Evolutionary conservation across 2,888 invertebrate species (phyloP).

Genomic region (Aporophyla lueneburgensis): DNA sequence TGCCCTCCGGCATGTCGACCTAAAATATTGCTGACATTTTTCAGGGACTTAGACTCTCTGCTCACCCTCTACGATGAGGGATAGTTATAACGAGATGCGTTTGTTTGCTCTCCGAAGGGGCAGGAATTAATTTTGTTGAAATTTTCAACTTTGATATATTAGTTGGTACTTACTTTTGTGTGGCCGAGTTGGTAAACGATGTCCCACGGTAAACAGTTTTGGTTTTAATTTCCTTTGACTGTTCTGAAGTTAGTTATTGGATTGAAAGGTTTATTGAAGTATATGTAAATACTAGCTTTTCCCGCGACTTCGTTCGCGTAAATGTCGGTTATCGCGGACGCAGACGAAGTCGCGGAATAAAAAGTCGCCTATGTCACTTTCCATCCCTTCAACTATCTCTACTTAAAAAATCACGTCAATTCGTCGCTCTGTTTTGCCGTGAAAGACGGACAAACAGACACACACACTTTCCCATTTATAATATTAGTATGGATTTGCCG

Average conservation of each 20-base stretch:
- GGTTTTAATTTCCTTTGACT: constrained; percentile 28
- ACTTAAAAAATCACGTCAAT: too few relatives aligned
- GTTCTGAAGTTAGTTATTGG: constrained; percentile 17
- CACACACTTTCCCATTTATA: too few relatives aligned
- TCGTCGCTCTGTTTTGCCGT: too few relatives aligned
- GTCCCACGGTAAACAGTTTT: constrained; percentile 28
- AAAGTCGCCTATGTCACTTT: too few relatives aligned
- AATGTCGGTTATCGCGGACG: too few relatives aligned
- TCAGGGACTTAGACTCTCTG: constrained; percentile 77
- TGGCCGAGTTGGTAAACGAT: constrained; percentile 38
- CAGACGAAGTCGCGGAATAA: too few relatives aligned
- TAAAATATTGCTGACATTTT: constrained; percentile 85
- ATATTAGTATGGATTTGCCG: too few relatives aligned
- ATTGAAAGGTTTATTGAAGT: constrained; percentile 15
- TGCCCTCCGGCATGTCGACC: constrained; percentile 68
- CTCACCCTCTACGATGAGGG: constrained; percentile 64
- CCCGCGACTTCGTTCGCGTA: too few relatives aligned
- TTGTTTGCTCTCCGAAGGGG: constrained; percentile 64
- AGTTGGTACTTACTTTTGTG: constrained; percentile 31
- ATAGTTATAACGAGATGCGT: constrained; percentile 76
- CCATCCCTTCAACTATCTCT: too few relatives aligned
- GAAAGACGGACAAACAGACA: too few relatives aligned
- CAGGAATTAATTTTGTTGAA: constrained; percentile 65
- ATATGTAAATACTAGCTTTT: background rate
- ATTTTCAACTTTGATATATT: constrained; percentile 57